Evolutionary conservation across 2,797 vertebrate genomes (phyloP), one percentile per base, ranked within the genome.

Genomic region (Columba guinea): DNA sequence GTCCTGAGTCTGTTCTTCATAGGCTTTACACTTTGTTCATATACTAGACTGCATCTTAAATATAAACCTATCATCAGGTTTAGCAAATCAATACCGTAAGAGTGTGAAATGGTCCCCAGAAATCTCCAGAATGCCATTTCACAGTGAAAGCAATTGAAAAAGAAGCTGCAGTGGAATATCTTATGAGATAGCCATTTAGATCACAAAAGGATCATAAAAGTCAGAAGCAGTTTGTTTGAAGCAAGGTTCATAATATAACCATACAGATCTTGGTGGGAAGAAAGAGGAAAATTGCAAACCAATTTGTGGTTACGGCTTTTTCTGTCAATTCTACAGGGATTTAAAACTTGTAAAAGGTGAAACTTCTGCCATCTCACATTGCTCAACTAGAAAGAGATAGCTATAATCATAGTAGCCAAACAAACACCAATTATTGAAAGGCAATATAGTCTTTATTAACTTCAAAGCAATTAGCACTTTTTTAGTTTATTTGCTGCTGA

Each of bases 141-240:
- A 97, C 96, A 97, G 96, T 97, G 91, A 98, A 98, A 98, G 97
- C 97, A 97, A 97, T 97, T 97, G 97, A 97, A 97, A 97, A 95
- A 97, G 97, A 96, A 97, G 96, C 95, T 97, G 92, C 96, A 96
- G 75, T 96, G 91, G 97, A 98, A 98, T 98, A 98, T 97, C 97
- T 98, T 98, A 98, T 96, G 97, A 98, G 97, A 97, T 97, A 97
- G 93, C 97, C 97, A 98, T 98, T 98, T 98, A 98, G 97, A 98
- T 98, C 97, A 97, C 97, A 98, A 97, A 98, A 98, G 97, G 97
- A 97, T 97, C 95, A 96, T 98, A 98, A 98, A 98, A 98, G 97
- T 98, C 97, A 97, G 97, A 98, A 97, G 96, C 95, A 97, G 97
- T 98, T 98, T 98, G 96, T 98, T 97, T 98, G 97, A 98, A 97